Conservation (phyloP, 1,140 invertebrate species). For the Globodera rostochiensis region DNA sequence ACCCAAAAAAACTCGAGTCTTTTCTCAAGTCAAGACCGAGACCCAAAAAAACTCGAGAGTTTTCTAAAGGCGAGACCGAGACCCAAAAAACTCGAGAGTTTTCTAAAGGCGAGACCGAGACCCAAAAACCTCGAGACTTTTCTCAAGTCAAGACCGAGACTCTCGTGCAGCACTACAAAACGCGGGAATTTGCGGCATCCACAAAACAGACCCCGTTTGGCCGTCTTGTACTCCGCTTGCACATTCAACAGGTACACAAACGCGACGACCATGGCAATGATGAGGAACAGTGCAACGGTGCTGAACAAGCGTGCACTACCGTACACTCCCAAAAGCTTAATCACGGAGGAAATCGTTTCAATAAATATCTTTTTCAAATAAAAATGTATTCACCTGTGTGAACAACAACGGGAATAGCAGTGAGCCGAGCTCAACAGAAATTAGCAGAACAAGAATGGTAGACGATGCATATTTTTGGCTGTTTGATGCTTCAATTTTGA, state of each 20-base stretch:
- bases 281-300: conserved; percentile 16
- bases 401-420: conserved; percentile 26
- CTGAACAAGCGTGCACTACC: conserved; percentile 24
- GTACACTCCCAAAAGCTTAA: conserved; percentile 23
- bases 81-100: too few species aligned
- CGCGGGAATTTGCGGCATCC: conserved; percentile 6
- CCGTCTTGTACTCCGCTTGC: conserved; percentile 14
- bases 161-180: background rate
- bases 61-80: too few species aligned
- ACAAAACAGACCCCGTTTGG: conserved; percentile 1
- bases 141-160: too few species aligned
- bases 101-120: background rate
- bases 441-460: conserved; percentile 1
- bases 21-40: too few species aligned
- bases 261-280: conserved; percentile 26
- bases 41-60: too few species aligned
- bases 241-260: conserved; percentile 30
- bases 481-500: background rate
- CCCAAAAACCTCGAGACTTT: too few species aligned
- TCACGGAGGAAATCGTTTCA: background rate
- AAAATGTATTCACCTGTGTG: conserved; percentile 3
- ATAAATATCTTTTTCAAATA: background rate
- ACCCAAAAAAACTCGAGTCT: too few species aligned
- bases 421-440: conserved; percentile 15
- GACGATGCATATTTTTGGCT: background rate